These are phyloP conservation scores for Oceanodroma leucorhoa DNA, from an alignment of 2,797 vertebrate genomes.

Conservation along the genomic window DNA sequence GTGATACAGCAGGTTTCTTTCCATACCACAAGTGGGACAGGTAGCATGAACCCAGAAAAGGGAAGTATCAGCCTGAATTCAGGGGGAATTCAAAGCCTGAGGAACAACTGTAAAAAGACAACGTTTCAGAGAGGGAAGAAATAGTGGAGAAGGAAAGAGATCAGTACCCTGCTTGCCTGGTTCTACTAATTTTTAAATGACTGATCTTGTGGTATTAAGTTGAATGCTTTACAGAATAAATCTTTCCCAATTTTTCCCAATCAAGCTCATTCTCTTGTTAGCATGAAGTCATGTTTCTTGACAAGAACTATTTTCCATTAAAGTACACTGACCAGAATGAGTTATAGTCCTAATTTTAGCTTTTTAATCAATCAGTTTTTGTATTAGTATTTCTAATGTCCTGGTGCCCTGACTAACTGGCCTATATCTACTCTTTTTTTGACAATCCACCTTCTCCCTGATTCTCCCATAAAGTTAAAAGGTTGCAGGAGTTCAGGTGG, in stretches of 20 bases:
- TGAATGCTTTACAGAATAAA: background rate
- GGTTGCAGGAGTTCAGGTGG: background rate
- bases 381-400: background rate
- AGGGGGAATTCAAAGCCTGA: background rate
- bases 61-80: background rate
- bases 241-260: background rate
- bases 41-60: background rate
- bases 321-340: background rate
- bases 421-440: background rate
- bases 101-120: background rate
- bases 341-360: background rate
- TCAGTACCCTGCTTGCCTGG: background rate
- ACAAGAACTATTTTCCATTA: background rate
- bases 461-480: background rate
- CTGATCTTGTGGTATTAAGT: background rate
- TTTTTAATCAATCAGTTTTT: background rate
- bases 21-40: background rate
- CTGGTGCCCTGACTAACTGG: background rate
- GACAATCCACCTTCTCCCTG: background rate
- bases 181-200: background rate
- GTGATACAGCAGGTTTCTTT: background rate
- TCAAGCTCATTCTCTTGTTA: background rate
- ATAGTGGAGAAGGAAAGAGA: background rate
- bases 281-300: background rate
- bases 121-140: background rate